Conservation (phyloP, 2,113 vertebrate genomes). For the Campylomormyrus tamandua region DNA sequence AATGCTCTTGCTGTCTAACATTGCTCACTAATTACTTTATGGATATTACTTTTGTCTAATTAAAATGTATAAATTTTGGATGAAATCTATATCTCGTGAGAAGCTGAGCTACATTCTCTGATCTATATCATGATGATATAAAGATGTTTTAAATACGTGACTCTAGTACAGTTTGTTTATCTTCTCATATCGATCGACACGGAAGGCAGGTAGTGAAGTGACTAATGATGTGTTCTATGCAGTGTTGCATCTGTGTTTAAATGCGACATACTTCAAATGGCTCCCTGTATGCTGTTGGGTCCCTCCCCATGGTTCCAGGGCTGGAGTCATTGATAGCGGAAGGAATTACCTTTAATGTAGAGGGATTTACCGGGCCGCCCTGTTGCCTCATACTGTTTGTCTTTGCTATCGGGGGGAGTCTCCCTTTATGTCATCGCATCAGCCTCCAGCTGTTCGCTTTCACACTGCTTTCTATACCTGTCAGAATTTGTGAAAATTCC, state of each 20-base stretch:
- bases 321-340: neutral
- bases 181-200: neutral
- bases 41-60: neutral
- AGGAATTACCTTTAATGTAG: neutral
- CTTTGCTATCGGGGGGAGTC: neutral
- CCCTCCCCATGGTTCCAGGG: neutral
- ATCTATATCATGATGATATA: neutral
- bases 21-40: conserved; percentile 6
- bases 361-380: neutral
- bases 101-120: neutral
- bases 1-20: neutral
- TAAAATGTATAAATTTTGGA: neutral
- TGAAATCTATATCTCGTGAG: neutral
- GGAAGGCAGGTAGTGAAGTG: neutral
- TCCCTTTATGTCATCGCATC: neutral
- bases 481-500: neutral
- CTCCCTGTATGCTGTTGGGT: neutral
- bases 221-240: neutral
- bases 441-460: neutral
- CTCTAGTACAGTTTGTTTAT: neutral
- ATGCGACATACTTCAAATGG: neutral
- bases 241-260: neutral
- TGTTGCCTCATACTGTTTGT: neutral
- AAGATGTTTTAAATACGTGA: neutral
- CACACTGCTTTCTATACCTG: neutral